A percentile compares a stretch with the other conserved stretches of the same genome.
phyloP scores from a whole-genome alignment of 2,113 vertebrate species.

The Pionites leucogaster region DNA sequence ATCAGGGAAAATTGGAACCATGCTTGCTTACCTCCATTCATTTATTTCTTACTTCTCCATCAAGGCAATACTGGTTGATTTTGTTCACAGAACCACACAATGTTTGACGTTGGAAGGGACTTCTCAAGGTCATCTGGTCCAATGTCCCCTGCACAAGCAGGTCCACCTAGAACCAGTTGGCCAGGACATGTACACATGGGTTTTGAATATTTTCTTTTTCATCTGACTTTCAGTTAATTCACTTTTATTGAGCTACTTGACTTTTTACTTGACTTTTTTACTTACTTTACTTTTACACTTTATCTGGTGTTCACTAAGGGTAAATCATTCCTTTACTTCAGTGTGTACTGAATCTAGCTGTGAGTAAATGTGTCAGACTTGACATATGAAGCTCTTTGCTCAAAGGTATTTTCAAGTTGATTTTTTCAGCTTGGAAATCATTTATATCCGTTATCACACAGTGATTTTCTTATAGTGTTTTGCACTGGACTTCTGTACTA shows the following conservation, averaged over 20 bases:
- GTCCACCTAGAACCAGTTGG: neutral
- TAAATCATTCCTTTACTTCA: neutral
- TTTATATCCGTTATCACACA: neutral
- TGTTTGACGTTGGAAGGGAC: neutral
- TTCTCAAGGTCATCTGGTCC: neutral
- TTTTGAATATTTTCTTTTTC: neutral
- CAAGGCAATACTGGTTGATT: neutral
- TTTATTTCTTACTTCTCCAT: neutral
- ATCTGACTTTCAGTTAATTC: neutral
- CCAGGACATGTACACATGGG: neutral
- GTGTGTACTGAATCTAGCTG: neutral
- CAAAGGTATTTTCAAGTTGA: neutral
- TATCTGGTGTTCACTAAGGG: neutral
- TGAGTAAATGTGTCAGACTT: neutral
- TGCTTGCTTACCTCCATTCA: neutral
- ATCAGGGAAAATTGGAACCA: neutral
- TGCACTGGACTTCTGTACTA: neutral
- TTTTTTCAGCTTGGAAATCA: neutral
- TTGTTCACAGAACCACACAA: neutral
- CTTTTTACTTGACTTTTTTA: neutral
- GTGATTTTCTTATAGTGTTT: neutral
- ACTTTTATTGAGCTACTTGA: neutral
- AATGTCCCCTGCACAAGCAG: neutral
- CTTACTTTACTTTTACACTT: neutral
- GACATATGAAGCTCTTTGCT: neutral